phyloP scores from a whole-genome alignment of 2,888 invertebrate genomes.

The Carabus problematicus region DNA sequence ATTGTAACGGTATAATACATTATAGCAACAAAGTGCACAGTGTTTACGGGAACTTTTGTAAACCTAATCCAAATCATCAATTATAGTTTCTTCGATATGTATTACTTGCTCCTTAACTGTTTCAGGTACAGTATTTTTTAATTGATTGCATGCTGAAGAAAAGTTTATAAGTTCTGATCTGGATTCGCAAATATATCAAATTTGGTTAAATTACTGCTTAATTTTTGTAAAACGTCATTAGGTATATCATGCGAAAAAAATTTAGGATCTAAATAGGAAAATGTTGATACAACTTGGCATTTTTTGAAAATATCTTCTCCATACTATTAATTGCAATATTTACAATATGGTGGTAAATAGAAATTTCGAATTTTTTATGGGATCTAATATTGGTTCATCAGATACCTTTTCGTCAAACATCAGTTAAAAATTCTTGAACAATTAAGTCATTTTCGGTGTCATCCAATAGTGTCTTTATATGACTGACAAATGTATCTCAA shows the following conservation, averaged over 20 bases:
- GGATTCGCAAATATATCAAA: too few species aligned
- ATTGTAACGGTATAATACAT: too few species aligned
- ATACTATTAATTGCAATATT: neutral
- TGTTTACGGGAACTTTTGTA: too few species aligned
- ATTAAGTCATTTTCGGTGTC: slow-evolving; percentile 4
- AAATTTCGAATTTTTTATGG: neutral
- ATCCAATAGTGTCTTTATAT: slow-evolving; percentile 21
- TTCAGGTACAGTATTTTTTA: too few species aligned
- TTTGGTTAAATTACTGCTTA: too few species aligned
- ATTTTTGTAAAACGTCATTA: neutral
- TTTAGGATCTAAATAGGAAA: neutral
- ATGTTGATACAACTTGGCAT: neutral
- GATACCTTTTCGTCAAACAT: slow-evolving; percentile 8
- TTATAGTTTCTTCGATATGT: too few species aligned
- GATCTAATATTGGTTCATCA: neutral
- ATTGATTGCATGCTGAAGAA: too few species aligned
- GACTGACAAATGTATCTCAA: slow-evolving; percentile 30
- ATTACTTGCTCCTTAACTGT: too few species aligned
- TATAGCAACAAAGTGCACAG: too few species aligned
- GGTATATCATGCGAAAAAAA: neutral
- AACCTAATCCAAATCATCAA: too few species aligned
- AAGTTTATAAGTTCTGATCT: too few species aligned
- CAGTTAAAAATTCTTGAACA: slow-evolving; percentile 10
- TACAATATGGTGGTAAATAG: neutral
- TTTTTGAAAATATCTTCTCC: slow-evolving; percentile 9